Base-by-base conservation (phyloP, 1,140 invertebrate species). In the Polypedilum vanderplanki region DNA sequence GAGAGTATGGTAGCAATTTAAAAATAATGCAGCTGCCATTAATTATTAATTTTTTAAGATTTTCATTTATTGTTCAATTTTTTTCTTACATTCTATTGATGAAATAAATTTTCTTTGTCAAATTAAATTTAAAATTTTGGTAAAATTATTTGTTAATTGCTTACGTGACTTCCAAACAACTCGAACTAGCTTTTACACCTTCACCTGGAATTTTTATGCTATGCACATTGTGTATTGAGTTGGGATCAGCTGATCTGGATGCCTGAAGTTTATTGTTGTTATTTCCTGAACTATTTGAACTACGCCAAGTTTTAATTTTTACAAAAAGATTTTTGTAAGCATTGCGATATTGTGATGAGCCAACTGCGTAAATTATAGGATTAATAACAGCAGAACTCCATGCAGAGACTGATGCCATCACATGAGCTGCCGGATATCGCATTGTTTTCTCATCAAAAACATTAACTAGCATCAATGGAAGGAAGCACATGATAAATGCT, bases 341-440 rank as follows among this genome's bases (percentile, higher is more conserved):
- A 73, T 20, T 74, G 24, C 7, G 41, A 70, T 70, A 75, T 76
- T 40, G 46, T 18, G 40, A 67, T 0, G 33, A 15, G 75, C 24
- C 40, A 73, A 7, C 90, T 0, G 92, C 93, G 83, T 95, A 95
- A 77, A 95, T 94, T 75, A 95, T 87, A 0, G 93, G 93, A 82
- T 95, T 95, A 77, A 94, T 87, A 41, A 94, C 92, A 73, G 91
- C 89, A 0, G 92, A 94, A 1, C 91, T 90, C 93, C 93, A 95
- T 0, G 92, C 92, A 74, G 94, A 83, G 33, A 94, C 88, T 0
- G 93, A 94, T 0, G 91, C 91, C 40, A 93, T 83, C 10, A 94
- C 88, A 79, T 95, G 92, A 0, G 94, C 78, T 79, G 86, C 87
- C 9, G 93, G 93, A 77, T 89, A 89, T 1, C 82, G 84, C 46